Base-by-base conservation (phyloP, 35 echinoderm and acorn worm genomes). In the Amphiura filiformis region DNA sequence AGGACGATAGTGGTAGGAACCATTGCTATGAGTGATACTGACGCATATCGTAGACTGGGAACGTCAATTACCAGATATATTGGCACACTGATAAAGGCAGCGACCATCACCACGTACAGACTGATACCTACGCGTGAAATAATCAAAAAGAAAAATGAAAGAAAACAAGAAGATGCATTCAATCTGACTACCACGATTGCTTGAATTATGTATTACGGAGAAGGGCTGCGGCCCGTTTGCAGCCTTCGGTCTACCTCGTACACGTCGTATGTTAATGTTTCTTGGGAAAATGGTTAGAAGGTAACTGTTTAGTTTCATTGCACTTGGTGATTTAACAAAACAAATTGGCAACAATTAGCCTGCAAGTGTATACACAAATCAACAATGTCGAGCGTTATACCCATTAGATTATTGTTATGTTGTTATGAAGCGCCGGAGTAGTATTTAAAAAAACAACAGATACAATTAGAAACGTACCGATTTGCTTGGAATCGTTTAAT, bases 401-500 rank as follows among this genome's bases (percentile, higher is more conserved):
- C 61, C 9, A 47, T 4, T 9, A 9, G 17, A n/a, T n/a, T 13
- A 18, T 15, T 15, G 61, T n/a, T 70, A 70, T 5, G 3, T 15
- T 30, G 15, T 70, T 5, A 70, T 70, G 41, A 47, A 47, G 17
- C 17, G 4, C 17, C 41, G 4, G 4, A 17, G 41, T 9, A 9
- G 4, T 47, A 17, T 47, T 17, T 9, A 47, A 47, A 4, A 47
- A 47, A 47, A 47, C 17, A 17, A 47, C 41, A 47, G 41, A 3
- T 70, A 70, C 61, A 70, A 15, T 70, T 26, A 26, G 7, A 13
- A 26, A 23, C 77, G 83, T 84, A 97, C 94, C 94, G 5, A 97
- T 97, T 42, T 93, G 92, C 41, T 97, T 97, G 35, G 94, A 97
- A 82, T 97, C 94, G 49, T 97, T 97, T 11, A 97, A 75, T 26